Evolutionary conservation across 2,113 vertebrate genomes (phyloP).

Genomic region (Hemibagrus wyckioides): DNA sequence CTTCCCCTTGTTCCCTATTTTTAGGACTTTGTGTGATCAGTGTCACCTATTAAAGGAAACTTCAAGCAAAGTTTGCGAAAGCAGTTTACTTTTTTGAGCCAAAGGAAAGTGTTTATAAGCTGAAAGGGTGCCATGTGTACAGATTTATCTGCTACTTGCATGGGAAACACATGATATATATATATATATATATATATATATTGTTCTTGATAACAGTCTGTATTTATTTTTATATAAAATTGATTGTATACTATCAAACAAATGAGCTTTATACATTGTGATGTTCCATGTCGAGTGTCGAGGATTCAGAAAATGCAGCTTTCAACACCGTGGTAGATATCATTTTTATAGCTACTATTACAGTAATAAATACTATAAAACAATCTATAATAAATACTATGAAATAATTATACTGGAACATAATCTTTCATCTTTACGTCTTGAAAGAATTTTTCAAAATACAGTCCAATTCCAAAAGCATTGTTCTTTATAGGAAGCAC

Average conservation of each 20-base stretch:
- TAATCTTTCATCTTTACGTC: not conserved
- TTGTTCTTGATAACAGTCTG: not conserved
- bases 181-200: too few relatives aligned
- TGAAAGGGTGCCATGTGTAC: too few relatives aligned
- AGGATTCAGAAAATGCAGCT: not conserved
- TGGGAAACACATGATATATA: too few relatives aligned
- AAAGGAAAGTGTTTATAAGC: not conserved
- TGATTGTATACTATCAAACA: not conserved
- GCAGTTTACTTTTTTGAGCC: not conserved
- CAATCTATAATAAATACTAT: too few relatives aligned
- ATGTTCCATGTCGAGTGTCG: not conserved
- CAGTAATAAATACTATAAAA: too few relatives aligned
- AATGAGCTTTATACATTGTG: not conserved
- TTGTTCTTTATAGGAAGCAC: not conserved
- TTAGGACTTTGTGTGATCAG: not conserved
- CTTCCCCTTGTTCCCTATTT: not conserved
- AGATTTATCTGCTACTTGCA: too few relatives aligned
- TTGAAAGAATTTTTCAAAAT: not conserved
- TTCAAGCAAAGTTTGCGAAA: not conserved
- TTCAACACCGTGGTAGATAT: not conserved
- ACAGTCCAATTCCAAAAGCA: not conserved
- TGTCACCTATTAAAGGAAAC: not conserved
- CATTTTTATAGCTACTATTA: not conserved
- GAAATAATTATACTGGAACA: too few relatives aligned
- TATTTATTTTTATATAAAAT: not conserved